Evolutionary conservation across 1,140 invertebrate species (phyloP).

Genomic region (Ctenoplectra terminalis): DNA sequence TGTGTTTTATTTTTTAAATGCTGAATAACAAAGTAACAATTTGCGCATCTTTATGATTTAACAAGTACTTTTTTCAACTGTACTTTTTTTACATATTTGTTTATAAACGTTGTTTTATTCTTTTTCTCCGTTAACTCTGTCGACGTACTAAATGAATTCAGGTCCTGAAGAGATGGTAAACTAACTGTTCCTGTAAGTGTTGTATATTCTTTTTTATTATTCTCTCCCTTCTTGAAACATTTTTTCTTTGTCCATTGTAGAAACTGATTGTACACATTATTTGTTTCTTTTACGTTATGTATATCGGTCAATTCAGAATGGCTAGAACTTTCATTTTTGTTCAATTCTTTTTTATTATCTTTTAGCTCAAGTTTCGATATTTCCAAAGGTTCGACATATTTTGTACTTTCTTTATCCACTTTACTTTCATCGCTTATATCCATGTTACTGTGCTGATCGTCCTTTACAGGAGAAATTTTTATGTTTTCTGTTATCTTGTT

Average conservation of each 20-base stretch:
- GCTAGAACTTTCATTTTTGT: neutral
- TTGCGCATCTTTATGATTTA: conserved; percentile 4
- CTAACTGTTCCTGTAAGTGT: conserved; percentile 25
- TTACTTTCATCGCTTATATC: neutral
- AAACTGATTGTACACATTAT: conserved; percentile 28
- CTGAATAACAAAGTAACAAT: neutral
- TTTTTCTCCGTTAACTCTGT: neutral
- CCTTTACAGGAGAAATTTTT: neutral
- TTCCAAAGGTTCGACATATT: neutral
- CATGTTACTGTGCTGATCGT: neutral
- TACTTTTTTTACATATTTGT: conserved; percentile 36
- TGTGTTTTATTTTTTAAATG: neutral
- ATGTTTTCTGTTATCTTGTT: neutral
- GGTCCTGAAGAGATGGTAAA: conserved; percentile 44
- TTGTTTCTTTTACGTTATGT: neutral
- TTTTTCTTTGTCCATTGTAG: conserved; percentile 36
- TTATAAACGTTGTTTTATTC: conserved; percentile 37
- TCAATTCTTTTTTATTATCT: neutral
- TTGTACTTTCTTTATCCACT: neutral
- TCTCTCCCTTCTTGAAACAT: conserved; percentile 26
- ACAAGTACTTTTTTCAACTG: conserved; percentile 21
- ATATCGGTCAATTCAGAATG: neutral
- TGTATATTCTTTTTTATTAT: conserved; percentile 19
- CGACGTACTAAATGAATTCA: conserved; percentile 30
- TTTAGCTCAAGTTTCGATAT: neutral